Evolutionary conservation across 1,140 invertebrate genomes (phyloP), one percentile per base, ranked within the genome.

Genomic region (Lanistes nyassanus): DNA sequence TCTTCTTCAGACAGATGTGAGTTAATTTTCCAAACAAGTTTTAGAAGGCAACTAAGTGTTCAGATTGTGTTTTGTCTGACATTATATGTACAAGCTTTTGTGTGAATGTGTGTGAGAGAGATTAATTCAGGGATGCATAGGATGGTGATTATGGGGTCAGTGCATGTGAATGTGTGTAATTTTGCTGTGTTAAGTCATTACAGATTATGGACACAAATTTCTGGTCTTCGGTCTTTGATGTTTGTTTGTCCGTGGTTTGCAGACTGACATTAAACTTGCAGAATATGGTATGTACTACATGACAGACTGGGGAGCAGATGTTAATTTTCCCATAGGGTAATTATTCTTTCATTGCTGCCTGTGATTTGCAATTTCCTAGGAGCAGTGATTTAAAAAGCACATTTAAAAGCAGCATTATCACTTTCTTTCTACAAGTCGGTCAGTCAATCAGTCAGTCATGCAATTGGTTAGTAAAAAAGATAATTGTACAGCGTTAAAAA

Each of bases 281-380:
- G 97, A 97, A 89, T 98, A 95, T 92, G 97, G 97, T 16, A 88
- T 98, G 69, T 96, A 94, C 90, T 93, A 95, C 85, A 97, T 98
- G 93, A 98, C 96, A 31, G 93, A 94, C 83, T 90, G 90, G 85
- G 96, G 95, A 64, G 92, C 92, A 81, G 92, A 94, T 88, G 95
- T 98, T 11, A 92, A 94, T 21, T 98, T 98, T 92, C 97, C 97
- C 68, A 93, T 98, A 83, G 95, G 96, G 93, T 96, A 91, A 90
- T 90, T 64, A 67, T 36, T 16, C 29, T 62, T 37, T 68, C 66
- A 19, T 47, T n/a, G 23, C 26, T 3, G 19, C 34, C 11, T 26
- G 23, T 9, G n/a, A 39, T 47, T 47, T 47, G 5, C 19, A 3
- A 47, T 47, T 3, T 13, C 9, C 9, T 47, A 1, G 9, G 42